A percentile compares a stretch with the other conserved stretches of the same genome.
Conservation (phyloP, 2,113 vertebrate species). For the Ptilorrhoa leucosticta region DNA sequence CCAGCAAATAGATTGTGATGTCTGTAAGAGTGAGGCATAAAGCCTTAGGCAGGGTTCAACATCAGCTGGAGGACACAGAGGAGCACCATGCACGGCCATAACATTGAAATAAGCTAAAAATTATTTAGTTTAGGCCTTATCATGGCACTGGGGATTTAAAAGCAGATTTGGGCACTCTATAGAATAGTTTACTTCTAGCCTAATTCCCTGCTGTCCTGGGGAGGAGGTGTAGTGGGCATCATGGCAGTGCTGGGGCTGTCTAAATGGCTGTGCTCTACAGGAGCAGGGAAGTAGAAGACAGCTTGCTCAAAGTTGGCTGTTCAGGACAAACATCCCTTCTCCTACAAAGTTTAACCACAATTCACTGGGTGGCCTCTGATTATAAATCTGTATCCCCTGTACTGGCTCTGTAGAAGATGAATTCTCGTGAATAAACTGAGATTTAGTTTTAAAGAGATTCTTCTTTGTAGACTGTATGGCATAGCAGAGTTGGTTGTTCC, state of each 20-base stretch:
- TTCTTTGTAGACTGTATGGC: not conserved
- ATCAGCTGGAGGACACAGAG: not conserved
- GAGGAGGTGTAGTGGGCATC: not conserved
- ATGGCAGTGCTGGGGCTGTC: not conserved
- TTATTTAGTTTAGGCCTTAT: not conserved
- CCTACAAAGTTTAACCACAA: not conserved
- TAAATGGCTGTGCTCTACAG: not conserved
- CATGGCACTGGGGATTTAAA: not conserved
- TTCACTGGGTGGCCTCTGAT: not conserved
- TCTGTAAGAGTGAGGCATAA: not conserved
- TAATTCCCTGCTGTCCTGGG: not conserved
- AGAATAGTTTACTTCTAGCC: not conserved
- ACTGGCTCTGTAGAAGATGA: not conserved
- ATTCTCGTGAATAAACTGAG: not conserved
- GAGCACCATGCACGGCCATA: not conserved
- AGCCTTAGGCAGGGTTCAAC: not conserved
- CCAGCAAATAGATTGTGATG: not conserved
- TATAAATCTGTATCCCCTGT: not conserved
- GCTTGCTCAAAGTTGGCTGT: not conserved
- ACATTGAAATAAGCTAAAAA: not conserved
- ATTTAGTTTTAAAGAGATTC: not conserved
- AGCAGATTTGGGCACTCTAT: not conserved
- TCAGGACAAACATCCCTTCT: not conserved
- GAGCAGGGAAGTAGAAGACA: not conserved
- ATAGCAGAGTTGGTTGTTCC: not conserved